Base-by-base conservation (phyloP, 2,888 invertebrate genomes). In the Brachyptera risi region DNA sequence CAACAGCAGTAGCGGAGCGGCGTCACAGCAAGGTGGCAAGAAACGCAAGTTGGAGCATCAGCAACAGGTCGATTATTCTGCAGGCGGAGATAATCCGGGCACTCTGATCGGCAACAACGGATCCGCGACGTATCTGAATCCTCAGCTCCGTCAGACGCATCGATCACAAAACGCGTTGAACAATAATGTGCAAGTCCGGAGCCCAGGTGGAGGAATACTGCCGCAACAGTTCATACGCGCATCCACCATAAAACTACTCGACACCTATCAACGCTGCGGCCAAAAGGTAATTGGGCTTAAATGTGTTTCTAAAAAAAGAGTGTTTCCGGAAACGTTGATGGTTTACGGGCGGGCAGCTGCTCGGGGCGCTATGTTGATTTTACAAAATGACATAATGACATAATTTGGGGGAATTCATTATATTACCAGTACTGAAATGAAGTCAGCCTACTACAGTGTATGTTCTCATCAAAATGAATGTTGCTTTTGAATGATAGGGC, bases 231-330 rank as follows among this genome's bases (percentile, higher is more conserved):
- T 83, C 73, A 82, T 85, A 70, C 80, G 84, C 70, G 81, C 85
- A 63, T 84, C 85, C 66, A 83, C 85, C 68, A 84, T 85, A 74
- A 85, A 85, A 75, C 78, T 84, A 68, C 73, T 84, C 78, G 84
- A 85, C 73, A 82, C 83, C 65, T 85, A 85, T 73, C 84, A 83
- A 73, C 82, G 83, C 72, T 83, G 83, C 74, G 83, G 83, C 74
- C 83, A 83, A 75, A 83, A 83, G 81, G 83, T 83, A 74, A n/a
- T n/a, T n/a, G n/a, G n/a, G n/a, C n/a, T n/a, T n/a, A n/a, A n/a
- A n/a, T n/a, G n/a, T n/a, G n/a, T n/a, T n/a, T n/a, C n/a, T n/a
- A n/a, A n/a, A n/a, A n/a, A n/a, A n/a, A n/a, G n/a, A n/a, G n/a
- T n/a, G n/a, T n/a, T n/a, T n/a, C n/a, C n/a, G n/a, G n/a, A n/a